Base-by-base conservation (phyloP, 2,888 invertebrate genomes). In the Disparrhopalites patrizii region DNA sequence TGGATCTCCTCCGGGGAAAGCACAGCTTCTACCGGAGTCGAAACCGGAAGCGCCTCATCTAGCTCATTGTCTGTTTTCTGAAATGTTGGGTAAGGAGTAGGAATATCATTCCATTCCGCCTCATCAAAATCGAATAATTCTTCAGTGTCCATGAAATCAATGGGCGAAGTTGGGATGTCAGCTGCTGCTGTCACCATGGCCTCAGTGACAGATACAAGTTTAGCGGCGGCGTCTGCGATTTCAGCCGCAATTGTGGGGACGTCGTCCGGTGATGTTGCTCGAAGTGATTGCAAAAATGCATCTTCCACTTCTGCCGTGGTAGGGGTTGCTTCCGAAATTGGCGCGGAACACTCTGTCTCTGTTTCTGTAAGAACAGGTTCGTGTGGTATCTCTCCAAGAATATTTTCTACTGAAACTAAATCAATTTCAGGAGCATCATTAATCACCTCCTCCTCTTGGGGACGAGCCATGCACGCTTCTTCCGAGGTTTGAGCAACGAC, bases 211-310 rank as follows among this genome's bases (percentile, higher is more conserved):
- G 50, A 52, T 30, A 65, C 30, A 36, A 65, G 57, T 33, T 58
- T 33, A 2, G 58, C 52, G 13, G 65, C 65, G 1, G 65, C 58
- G 28, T 58, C 50, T 7, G 65, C 65, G 20, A 65, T 58, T 58
- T 57, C 57, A 5, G 65, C 65, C 2, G 65, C 65, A 8, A 65
- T 25, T n/a, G 28, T 28, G 13, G 65, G 65, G 1, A 65, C 57
- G 33, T 36, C 50, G 56, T 56, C 63, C 23, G 57, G 18, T 25
- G 30, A 27, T 43, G 56, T 30, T 38, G 20, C 15, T 33, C 43
- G 23, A 23, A 1, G 18, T 38, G 25, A 7, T 36, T 36, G 8
- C 13, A 36, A 10, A 36, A 10, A 8, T 13, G 13, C 36, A 36
- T 36, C 36, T 10, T 10, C 36, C 36, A 36, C 36, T n/a, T n/a